These are phyloP conservation scores for Anguilla japonica DNA, from an alignment of 2,113 vertebrate species.

Conservation along the genomic window DNA sequence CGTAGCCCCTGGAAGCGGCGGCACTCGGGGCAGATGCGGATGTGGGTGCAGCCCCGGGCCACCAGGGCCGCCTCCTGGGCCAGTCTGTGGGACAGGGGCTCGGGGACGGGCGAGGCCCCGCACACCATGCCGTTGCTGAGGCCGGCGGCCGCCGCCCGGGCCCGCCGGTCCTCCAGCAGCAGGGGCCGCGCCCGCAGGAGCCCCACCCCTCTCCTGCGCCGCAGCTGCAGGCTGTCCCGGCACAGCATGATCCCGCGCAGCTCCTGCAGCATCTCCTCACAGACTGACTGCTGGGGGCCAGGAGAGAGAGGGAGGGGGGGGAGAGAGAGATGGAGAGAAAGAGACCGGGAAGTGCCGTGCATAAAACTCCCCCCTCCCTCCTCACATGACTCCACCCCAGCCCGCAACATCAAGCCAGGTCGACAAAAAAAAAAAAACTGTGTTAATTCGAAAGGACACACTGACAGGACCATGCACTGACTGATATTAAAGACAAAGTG, in stretches of 20 bases:
- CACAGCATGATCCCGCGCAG: constrained; percentile 92
- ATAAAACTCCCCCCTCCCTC: neutral
- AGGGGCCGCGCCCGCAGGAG: constrained; percentile 72
- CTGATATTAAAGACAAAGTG: neutral
- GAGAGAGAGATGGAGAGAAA: constrained; percentile 49
- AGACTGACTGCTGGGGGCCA: constrained; percentile 82
- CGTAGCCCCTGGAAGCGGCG: constrained; percentile 91
- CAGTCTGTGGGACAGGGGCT: constrained; percentile 91
- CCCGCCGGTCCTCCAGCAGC: constrained; percentile 76
- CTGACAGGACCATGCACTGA: neutral
- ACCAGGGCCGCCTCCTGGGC: constrained; percentile 90
- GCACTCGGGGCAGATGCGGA: constrained; percentile 94
- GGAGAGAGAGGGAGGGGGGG: constrained; percentile 34
- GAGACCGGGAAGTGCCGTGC: constrained; percentile 15
- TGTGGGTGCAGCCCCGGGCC: constrained; percentile 89
- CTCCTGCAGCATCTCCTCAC: constrained; percentile 94
- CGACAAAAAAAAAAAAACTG: too few species aligned
- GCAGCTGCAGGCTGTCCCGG: constrained; percentile 85
- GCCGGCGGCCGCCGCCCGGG: constrained; percentile 71
- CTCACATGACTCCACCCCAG: neutral
- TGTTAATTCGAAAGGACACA: neutral
- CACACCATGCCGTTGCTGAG: constrained; percentile 91
- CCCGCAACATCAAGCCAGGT: neutral
- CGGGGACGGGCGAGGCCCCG: constrained; percentile 77
- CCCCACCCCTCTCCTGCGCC: constrained; percentile 69